Base-by-base conservation (phyloP, 2,113 vertebrate genomes). In the Camelus bactrianus region DNA sequence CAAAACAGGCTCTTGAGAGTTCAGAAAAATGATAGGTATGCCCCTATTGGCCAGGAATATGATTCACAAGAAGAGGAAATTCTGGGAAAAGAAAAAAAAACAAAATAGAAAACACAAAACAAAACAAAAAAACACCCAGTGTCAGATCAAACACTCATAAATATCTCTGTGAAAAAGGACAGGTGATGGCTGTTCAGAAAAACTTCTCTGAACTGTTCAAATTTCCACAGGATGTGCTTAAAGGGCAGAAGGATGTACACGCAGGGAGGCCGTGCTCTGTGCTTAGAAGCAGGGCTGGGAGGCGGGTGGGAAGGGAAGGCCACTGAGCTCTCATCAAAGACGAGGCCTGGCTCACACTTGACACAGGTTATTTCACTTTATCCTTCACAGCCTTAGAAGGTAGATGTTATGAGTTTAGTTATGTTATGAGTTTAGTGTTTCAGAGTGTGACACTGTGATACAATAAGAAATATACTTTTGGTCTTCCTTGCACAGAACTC, bases 61-160 rank as follows among this genome's bases (percentile, higher is more conserved):
- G 75, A 91, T 73, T 91, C 93, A 73, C 30, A 16, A 62, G 65
- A 67, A 48, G 92, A 70, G 90, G 79, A 54, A 76, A 82, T 70
- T 52, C 28, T n/a, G 77, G 17, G 50, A 58, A 62, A 16, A 56
- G 17, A 93, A 84, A 15, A 46, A 46, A 30, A 67, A 4, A 32
- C 35, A 65, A 70, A 46, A 60, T 10, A 54, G 11, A 54, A 54
- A 54, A 54, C 13, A 16, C 52, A 54, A 54, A 54, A 54, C 52
- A 54, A 54, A 54, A 11, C 9, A 4, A 54, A 54, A 54, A 54
- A 54, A 54, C 13, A 54, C 52, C 52, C n/a, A 3, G 35, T 16
- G 24, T 83, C 28, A 17, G 42, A 20, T 0, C 0, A 12, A 38
- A 19, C 10, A 26, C 52, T 83, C 32, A 14, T 48, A 58, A 70